Conservation (phyloP, 2,888 invertebrate genomes). For the Sipha maydis region DNA sequence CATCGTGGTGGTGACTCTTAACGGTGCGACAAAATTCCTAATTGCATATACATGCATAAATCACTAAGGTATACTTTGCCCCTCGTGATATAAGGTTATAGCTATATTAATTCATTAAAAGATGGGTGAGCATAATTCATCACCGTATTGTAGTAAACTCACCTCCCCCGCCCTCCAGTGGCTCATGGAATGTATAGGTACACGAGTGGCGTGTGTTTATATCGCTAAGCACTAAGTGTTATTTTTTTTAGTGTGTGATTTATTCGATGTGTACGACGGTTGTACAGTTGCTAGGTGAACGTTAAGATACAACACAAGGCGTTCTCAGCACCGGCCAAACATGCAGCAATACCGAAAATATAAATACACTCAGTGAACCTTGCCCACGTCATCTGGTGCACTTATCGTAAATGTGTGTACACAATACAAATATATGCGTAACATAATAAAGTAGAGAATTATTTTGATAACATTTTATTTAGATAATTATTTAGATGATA, state of each 20-base stretch:
- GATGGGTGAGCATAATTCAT: no score
- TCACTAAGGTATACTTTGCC: no score
- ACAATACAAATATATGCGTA: no score
- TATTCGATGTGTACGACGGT: not conserved
- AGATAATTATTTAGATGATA: no score
- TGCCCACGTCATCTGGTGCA: not conserved
- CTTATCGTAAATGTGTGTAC: not conserved
- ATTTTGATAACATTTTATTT: no score
- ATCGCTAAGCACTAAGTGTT: not conserved
- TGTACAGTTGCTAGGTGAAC: constrained; percentile 49
- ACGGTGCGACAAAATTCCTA: no score
- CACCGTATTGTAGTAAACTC: no score
- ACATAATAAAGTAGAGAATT: no score
- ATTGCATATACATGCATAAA: no score
- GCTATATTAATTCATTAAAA: no score
- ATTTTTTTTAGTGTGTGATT: not conserved
- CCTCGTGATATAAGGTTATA: no score
- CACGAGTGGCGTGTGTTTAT: not conserved
- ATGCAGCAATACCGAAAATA: not conserved
- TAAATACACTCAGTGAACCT: not conserved
- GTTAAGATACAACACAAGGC: constrained; percentile 1
- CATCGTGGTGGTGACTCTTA: no score
- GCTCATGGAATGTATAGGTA: not conserved
- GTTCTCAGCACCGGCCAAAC: not conserved
- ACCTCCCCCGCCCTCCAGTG: not conserved